Conservation (phyloP, 1,140 invertebrate species). For the Cydia strobilella region DNA sequence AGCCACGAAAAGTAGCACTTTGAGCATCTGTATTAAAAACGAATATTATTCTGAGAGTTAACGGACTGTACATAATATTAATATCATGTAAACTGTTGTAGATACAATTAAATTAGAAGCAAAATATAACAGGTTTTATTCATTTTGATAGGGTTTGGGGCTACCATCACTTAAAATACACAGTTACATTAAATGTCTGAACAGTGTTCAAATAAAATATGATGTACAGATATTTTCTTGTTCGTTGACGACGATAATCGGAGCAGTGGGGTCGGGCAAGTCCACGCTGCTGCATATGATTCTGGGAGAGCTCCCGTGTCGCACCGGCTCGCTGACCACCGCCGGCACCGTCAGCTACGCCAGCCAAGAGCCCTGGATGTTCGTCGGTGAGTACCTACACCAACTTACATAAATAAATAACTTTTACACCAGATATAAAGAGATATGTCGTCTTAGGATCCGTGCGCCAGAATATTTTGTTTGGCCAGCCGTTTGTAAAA, state of each 20-base stretch:
- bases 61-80: too few relatives aligned
- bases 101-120: too few relatives aligned
- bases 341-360: constrained; percentile 85
- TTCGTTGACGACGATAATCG: constrained; percentile 63
- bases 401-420: neutral
- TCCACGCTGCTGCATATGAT: constrained; percentile 87
- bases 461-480: constrained; percentile 88
- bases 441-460: constrained; percentile 51
- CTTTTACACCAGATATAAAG: neutral
- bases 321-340: constrained; percentile 81
- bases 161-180: too few relatives aligned
- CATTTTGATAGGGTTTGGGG: too few relatives aligned
- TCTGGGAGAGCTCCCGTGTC: constrained; percentile 85
- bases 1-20: too few relatives aligned
- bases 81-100: too few relatives aligned
- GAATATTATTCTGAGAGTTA: too few relatives aligned
- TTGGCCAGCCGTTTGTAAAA: constrained; percentile 84
- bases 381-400: constrained; percentile 77
- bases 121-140: too few relatives aligned
- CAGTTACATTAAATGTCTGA: too few relatives aligned
- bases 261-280: constrained; percentile 75
- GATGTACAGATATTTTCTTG: constrained; percentile 50
- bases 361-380: constrained; percentile 89
- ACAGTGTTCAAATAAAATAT: too few relatives aligned
- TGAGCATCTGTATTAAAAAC: too few relatives aligned